phyloP scores from a whole-genome alignment of 2,113 vertebrate species.

The Platysternon megacephalum region DNA sequence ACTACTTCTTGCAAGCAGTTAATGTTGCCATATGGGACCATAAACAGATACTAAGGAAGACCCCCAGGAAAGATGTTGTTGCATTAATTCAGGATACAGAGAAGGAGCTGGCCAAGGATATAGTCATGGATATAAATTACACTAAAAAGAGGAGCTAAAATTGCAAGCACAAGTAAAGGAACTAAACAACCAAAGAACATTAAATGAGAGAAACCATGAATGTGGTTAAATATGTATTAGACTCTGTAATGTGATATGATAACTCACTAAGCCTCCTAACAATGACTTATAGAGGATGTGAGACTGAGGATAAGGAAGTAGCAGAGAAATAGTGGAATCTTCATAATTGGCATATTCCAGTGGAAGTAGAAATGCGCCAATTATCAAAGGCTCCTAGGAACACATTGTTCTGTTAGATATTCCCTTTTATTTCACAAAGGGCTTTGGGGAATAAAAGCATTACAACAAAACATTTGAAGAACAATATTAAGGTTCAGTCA shows the following conservation, averaged over 20 bases:
- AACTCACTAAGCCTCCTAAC: neutral
- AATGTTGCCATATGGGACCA: neutral
- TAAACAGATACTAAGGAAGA: neutral
- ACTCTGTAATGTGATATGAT: neutral
- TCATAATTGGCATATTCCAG: neutral
- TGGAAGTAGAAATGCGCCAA: neutral
- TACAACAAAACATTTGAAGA: neutral
- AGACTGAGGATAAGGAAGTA: neutral
- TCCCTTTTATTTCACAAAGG: neutral
- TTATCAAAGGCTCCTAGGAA: neutral
- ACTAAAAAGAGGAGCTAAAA: neutral
- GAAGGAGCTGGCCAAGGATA: neutral
- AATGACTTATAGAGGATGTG: neutral
- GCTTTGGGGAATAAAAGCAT: neutral
- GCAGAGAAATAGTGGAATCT: neutral
- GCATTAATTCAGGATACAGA: neutral
- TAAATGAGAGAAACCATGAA: neutral
- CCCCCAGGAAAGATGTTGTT: neutral
- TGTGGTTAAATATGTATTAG: neutral
- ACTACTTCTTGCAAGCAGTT: neutral
- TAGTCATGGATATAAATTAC: neutral
- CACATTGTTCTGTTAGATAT: neutral
- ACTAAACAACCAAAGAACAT: neutral
- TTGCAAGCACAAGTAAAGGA: neutral
- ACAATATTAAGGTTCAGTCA: neutral